Base-by-base conservation (phyloP, 1,140 invertebrate species). In the Eueides isabella region DNA sequence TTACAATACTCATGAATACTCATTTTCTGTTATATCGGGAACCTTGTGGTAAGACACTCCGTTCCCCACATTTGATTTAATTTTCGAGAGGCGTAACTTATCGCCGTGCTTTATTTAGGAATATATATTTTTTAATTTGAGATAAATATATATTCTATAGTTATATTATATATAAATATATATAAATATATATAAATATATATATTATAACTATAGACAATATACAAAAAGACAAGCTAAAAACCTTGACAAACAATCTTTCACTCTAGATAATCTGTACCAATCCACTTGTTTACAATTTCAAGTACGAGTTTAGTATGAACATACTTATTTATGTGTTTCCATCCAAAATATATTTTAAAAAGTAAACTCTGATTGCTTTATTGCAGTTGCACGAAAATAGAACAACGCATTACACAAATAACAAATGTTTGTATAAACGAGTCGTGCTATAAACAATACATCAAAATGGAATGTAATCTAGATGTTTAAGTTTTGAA, bases 401-500 rank as follows among this genome's bases (percentile, higher is more conserved):
- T 55, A 55, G 48, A 55, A 55, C 48, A 55, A 55, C 48, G 48
- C 48, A 55, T 55, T 55, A 55, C 48, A 55, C 48, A 55, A 55
- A 55, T 55, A 44, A 55, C 48, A 55, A 55, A 26, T 23, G 23
- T 55, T 2, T 23, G 48, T 55, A 19, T 55, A 55, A 55, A 55
- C 48, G 48, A 55, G 19, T 2, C 23, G 48, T 26, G 19, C 48
- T 55, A 14, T 23, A 55, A 55, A 55, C 48, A 55, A 55, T 55
- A 55, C 48, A 55, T 55, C 48, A 55, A 55, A 55, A 55, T 55
- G 48, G 48, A 55, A 55, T 55, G 48, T 55, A 55, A 55, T 55
- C 7, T 55, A 55, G 48, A 55, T 55, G 26, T 55, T 55, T 26
- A 55, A 55, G 26, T 55, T 55, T 23, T 55, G 48, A 23, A 55